Evolutionary conservation across 2,113 vertebrate genomes (phyloP), one percentile per base, ranked within the genome.

Genomic region (Clarias gariepinus): DNA sequence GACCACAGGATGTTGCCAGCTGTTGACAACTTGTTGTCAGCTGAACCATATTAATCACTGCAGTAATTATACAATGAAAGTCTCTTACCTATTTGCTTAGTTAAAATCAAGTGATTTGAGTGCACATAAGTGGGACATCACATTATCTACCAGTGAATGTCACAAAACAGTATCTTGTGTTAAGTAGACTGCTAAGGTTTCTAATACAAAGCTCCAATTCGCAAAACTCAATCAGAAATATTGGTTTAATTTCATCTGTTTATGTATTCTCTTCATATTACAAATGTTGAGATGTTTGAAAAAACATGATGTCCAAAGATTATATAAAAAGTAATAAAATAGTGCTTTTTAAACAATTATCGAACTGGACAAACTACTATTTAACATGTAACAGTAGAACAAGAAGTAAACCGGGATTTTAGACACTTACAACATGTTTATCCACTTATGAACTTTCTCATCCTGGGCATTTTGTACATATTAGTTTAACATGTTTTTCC

Each of bases 261-360:
- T 66, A 83, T 82, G 84, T 47, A 36, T 89, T 81, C 89, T 89
- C 90, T 89, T 82, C 76, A 81, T 78, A 90, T 81, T 87, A 91
- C 83, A 91, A 92, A 92, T 82, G 73, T 71, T 36, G 88, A 84
- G 28, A 89, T 87, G 82, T 89, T 86, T 91, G 82, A 89, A 92
- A 90, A 93, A 92, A 90, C 87, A 90, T 78, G 90, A 91, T 68
- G 55, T 87, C 82, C 87, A 91, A 85, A 86, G 88, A 87, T 91
- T 86, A 86, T 93, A 94, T 93, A 94, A 94, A 95, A 95, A 94
- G 93, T 95, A 95, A 93, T 95, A 95, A 95, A 95, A 95, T 95
- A 95, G 93, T 94, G 91, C 83, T 84, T 94, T 89, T 91, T 92
- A 91, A 92, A 93, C 90, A 89, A 93, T 89, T 88, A 92, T 91